Evolutionary conservation across 2,797 vertebrate genomes (phyloP).

Genomic region (Rhinoraja longicauda): DNA sequence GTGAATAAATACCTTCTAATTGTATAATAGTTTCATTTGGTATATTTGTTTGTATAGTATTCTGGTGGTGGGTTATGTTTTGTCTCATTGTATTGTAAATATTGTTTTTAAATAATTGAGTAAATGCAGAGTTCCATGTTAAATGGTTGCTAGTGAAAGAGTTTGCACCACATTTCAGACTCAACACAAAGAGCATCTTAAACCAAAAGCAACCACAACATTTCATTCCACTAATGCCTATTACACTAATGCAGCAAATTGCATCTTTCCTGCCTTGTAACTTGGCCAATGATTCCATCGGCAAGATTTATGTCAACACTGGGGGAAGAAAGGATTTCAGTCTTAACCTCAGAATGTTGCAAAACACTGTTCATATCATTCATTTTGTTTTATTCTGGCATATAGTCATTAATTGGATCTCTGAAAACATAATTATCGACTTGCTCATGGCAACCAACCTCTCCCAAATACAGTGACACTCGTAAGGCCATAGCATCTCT

Average conservation of each 20-base stretch:
- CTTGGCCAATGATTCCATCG: not conserved
- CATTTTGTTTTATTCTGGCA: not conserved
- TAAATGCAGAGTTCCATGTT: not conserved
- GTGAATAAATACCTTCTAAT: too few species aligned
- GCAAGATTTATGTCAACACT: not conserved
- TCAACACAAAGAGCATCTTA: not conserved
- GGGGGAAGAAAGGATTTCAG: not conserved
- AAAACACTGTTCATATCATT: not conserved
- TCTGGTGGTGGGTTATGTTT: too few species aligned
- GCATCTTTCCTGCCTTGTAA: not conserved
- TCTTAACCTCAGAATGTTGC: not conserved
- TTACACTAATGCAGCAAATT: not conserved
- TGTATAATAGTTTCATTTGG: too few species aligned
- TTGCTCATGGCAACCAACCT: not conserved
- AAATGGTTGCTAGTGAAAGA: not conserved
- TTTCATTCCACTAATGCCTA: not conserved
- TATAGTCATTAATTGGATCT: not conserved
- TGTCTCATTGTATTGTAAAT: too few species aligned
- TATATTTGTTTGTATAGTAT: too few species aligned
- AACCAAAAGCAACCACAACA: not conserved
- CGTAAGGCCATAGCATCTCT: not conserved
- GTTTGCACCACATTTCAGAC: not conserved
- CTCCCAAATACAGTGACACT: not conserved
- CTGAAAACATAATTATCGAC: not conserved
- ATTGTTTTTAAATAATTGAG: too few species aligned